Base-by-base conservation (phyloP, 2,888 invertebrate species). In the Ichneumon xanthorius region DNA sequence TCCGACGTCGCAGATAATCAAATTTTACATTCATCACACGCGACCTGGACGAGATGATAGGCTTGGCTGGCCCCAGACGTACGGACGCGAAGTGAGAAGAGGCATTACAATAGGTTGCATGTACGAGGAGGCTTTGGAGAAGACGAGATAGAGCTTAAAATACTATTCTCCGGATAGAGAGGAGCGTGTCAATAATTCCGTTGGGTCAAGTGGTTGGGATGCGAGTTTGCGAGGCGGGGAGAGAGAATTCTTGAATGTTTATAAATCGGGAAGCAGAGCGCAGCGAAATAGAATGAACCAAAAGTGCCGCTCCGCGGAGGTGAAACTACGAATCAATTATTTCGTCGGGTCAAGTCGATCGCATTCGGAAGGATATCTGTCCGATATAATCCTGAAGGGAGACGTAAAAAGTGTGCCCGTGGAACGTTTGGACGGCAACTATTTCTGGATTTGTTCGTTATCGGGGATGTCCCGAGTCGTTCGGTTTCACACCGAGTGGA, bases 1-100 rank as follows among this genome's bases (percentile, higher is more conserved):
- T 77, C 77, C 55, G 76, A 81, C 63, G 76, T 85, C 80, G 78
- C 82, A 87, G 89, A 90, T 90, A 89, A 90, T 90, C 88, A 86
- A 87, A 82, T 90, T 90, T 90, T 88, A 88, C 88, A 90, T 90
- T 89, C 89, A 89, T 90, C 89, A 89, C 84, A 79, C 79, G 73
- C 61, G 72, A 68, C 70, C 65, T 37, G 58, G 22, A 22, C 77
- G 71, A 83, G 77, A 77, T 77, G 80, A 80, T 80, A 84, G 68
- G 80, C 77, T 76, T 76, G 71, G 75, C 58, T 67, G 70, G 40
- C 30, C 48, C 50, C 14, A 30, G 55, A 50, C 40, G 58, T 2
- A 40, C 3, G 11, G 40, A 30, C 0, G 30, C 53, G 71, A 63
- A 70, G 33, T 45, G 19, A 72, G 68, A 40, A 78, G 55, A 71